Base-by-base conservation (phyloP, 1,140 invertebrate species). In the Drosophila melanica region DNA sequence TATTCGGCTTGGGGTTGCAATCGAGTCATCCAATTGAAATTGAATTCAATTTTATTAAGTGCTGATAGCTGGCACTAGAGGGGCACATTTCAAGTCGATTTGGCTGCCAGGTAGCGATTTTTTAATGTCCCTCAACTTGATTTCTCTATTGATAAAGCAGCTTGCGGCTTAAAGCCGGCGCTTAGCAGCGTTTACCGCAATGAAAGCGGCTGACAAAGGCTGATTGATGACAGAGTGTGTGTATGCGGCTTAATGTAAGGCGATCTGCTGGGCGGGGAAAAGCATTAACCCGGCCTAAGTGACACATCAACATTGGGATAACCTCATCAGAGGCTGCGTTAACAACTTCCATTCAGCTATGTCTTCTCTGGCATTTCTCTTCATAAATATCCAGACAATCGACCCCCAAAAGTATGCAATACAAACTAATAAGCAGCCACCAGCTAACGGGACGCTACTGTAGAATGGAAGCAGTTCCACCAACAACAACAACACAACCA, bases 21-120 rank as follows among this genome's bases (percentile, higher is more conserved):
- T 42, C 33, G 41, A 51, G 30, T 37, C 50, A 51, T 76, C 45
- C 59, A 62, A 69, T 68, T 72, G 78, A 79, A 90, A 87, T 81
- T 64, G 85, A 91, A 91, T 91, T 90, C 90, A 90, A 91, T 91
- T 91, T 90, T 84, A 91, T 91, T 91, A 91, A 91, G 90, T 91
- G 90, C 79, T 64, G 86, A 87, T 81, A 45, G 55, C 27, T 23
- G 82, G 76, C 42, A 27, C 68, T 33, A n/a, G n/a, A n/a, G 18
- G 27, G 50, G 50, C 37, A 66, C 80, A 81, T 86, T 87, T 76
- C 78, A 81, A 78, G 67, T 72, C 62, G 48, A 73, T 75, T 71
- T 53, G 44, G 18, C 63, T 58, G 62, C 37, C 64, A 63, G 37
- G 33, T 58, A 64, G 27, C 41, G 14, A 42, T 53, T 53, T 64